Percentiles rank a stretch among this genome's conserved stretches.
Evolutionary conservation across 2,797 vertebrate genomes (phyloP).

Genomic region (Uromys caudimaculatus): DNA sequence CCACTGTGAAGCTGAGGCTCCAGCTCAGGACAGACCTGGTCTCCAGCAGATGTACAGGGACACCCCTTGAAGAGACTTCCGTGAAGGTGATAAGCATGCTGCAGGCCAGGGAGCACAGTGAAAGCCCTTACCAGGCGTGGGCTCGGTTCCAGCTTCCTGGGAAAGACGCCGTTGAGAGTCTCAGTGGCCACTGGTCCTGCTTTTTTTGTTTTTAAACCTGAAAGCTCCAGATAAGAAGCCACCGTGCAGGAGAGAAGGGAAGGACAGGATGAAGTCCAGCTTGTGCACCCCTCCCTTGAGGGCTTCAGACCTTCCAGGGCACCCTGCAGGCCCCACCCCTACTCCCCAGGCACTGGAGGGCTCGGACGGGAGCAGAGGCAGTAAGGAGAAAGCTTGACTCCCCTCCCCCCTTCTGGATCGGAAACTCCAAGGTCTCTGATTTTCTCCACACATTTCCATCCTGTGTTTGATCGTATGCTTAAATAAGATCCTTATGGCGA

Average conservation of each 20-base stretch:
- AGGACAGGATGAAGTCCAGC: background rate
- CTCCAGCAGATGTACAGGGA: background rate
- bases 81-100: background rate
- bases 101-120: no score
- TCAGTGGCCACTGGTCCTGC: background rate
- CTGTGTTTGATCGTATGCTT: slow-evolving; percentile 82
- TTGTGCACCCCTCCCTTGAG: background rate
- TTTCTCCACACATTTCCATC: slow-evolving; percentile 82
- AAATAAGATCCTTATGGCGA: slow-evolving; percentile 88
- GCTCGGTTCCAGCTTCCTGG: background rate
- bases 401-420: slow-evolving; percentile 40
- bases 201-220: background rate
- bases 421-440: slow-evolving; percentile 79
- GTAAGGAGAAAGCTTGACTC: background rate
- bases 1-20: rapidly evolving
- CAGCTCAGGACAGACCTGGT: background rate
- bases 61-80: background rate
- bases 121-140: rapidly evolving
- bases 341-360: background rate
- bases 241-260: background rate
- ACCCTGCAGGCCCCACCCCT: rapidly evolving
- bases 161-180: background rate
- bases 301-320: background rate
- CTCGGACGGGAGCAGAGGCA: background rate
- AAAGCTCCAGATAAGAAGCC: background rate